Base-by-base conservation (phyloP, 2,888 invertebrate genomes). In the Lacanobia wlatinum region DNA sequence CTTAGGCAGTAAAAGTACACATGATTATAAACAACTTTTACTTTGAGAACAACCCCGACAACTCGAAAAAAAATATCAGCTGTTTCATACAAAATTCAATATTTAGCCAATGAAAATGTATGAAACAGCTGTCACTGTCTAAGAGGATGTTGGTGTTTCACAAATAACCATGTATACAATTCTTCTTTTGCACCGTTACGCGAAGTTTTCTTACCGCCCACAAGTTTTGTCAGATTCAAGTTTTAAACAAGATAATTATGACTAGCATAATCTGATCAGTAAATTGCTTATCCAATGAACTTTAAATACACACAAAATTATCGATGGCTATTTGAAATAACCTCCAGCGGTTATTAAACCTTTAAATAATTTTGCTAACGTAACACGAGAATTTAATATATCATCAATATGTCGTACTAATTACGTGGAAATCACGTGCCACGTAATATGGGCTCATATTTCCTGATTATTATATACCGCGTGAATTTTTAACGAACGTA, bases 281-380 rank as follows among this genome's bases (percentile, higher is more conserved):
- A 7, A 43, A 53, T 16, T 34, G 1, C 0, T 28, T 53, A 43
- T 61, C 12, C 43, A 52, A 18, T 18, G 14, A 69, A 48, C 1
- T 34, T 43, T 34, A 28, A 70, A 34, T 53, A 28, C 0, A 21
- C 53, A 38, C 21, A 38, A 56, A 55, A 61, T 55, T 28, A 23
- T 53, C 16, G 5, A 56, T 16, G 10, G 2, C 1, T 0, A 53
- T 53, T 34, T 61, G 0, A 55, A 64, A 60, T 78, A 18, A 38
- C 14, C 14, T 52, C 0, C 43, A 12, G n/a, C n/a, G 43, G 8
- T 43, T 46, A 61, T n/a, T 18, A 43, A 34, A 53, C 52, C 18
- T 59, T 23, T 9, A 14, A 34, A 40, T 72, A 53, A 73, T 34
- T 73, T n/a, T 0, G 28, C 28, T 66, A 64, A 34, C n/a, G 34